Evolutionary conservation across 2,113 vertebrate genomes (phyloP).

Genomic region (Tor tambroides): DNA sequence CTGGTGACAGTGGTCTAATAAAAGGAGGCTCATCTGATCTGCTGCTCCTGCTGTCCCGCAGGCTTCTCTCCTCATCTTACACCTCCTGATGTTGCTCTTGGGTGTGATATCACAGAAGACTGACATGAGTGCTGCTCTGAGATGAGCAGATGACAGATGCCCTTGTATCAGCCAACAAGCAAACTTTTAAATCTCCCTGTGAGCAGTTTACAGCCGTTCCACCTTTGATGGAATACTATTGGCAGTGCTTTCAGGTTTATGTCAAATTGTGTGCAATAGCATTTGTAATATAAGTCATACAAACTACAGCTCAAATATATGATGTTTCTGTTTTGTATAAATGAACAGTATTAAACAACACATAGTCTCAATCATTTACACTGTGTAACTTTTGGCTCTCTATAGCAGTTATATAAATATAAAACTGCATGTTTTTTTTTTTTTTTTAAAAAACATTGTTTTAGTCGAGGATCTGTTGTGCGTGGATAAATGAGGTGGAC

Average conservation of each 20-base stretch:
- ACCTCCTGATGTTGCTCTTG: slow-evolving; percentile 23
- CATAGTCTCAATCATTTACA: neutral
- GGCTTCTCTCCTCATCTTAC: slow-evolving; percentile 15
- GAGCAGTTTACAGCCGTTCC: neutral
- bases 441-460: neutral
- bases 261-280: neutral
- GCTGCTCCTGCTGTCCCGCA: neutral
- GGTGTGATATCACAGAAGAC: slow-evolving; percentile 28
- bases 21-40: neutral
- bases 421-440: neutral
- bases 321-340: neutral
- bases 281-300: neutral
- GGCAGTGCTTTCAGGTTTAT: neutral
- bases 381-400: neutral
- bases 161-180: slow-evolving; percentile 33
- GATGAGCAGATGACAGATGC: slow-evolving; percentile 44
- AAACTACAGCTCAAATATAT: no score
- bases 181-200: slow-evolving; percentile 2
- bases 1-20: neutral
- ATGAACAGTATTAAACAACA: neutral
- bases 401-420: neutral
- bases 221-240: neutral
- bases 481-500: neutral
- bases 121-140: slow-evolving; percentile 23
- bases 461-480: neutral